These are phyloP conservation scores for Escarpia spicata DNA, from an alignment of 2,888 invertebrate genomes.

Conservation along the genomic window DNA sequence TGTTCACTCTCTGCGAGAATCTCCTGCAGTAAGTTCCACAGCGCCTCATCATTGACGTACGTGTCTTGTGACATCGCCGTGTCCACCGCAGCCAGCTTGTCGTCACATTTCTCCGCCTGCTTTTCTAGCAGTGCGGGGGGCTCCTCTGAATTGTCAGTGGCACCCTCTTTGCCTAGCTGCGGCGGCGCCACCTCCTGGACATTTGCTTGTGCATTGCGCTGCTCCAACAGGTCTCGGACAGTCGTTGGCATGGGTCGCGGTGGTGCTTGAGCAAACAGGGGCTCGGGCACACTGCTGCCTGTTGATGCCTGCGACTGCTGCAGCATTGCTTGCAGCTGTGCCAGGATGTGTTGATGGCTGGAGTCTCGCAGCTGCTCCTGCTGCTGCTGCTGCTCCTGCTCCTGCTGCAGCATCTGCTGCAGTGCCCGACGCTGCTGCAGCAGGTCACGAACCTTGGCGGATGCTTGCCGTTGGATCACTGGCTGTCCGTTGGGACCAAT, in stretches of 20 bases:
- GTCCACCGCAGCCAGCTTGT: neutral
- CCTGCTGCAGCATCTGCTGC: neutral
- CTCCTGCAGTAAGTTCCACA: neutral
- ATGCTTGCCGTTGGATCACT: neutral
- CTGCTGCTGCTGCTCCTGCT: neutral
- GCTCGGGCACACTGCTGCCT: neutral
- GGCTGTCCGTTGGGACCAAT: neutral
- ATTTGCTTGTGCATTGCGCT: neutral
- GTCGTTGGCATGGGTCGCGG: neutral
- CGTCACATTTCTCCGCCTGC: neutral
- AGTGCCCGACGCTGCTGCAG: neutral
- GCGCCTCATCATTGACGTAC: neutral
- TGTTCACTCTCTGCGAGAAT: neutral
- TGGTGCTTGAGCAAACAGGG: neutral
- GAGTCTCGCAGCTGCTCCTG: slow-evolving; percentile 16
- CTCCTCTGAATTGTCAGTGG: neutral
- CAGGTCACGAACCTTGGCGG: neutral
- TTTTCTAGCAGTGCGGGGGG: neutral
- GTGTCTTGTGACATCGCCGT: neutral
- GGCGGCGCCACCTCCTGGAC: neutral
- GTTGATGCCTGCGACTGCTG: neutral
- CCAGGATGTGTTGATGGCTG: neutral
- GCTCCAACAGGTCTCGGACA: neutral
- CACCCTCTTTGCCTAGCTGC: neutral
- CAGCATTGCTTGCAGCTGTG: neutral